Percentiles rank a stretch among this genome's conserved stretches.
Conservation (phyloP, 2,888 invertebrate genomes). For the Aphodius sticticus region DNA sequence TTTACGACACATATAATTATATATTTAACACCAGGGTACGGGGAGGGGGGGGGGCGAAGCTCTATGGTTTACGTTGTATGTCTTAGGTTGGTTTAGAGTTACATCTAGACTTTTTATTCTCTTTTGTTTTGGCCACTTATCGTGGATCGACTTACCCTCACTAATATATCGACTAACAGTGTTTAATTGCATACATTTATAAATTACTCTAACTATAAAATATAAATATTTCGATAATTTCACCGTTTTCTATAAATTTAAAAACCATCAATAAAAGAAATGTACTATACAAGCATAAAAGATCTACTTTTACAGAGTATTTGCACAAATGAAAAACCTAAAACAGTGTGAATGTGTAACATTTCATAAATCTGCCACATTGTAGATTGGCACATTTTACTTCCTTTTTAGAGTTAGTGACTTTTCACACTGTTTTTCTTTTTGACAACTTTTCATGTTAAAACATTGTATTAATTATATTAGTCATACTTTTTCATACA, state of each 20-base stretch:
- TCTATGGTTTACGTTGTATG: constrained; percentile 14
- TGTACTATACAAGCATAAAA: background rate
- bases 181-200: background rate
- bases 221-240: background rate
- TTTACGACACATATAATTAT: constrained; percentile 12
- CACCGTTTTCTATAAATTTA: background rate
- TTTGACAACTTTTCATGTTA: too few species aligned
- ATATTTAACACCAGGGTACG: background rate
- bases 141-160: background rate
- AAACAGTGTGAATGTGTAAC: background rate
- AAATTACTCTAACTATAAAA: background rate
- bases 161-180: background rate
- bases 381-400: background rate
- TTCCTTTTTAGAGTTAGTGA: background rate
- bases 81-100: constrained; percentile 15
- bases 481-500: background rate
- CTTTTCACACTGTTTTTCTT: background rate
- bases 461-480: background rate
- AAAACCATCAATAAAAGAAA: background rate
- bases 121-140: background rate
- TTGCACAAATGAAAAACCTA: background rate
- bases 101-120: background rate
- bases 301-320: background rate
- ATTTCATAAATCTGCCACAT: background rate
- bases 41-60: background rate